Evolutionary conservation across 2,113 vertebrate genomes (phyloP).

Genomic region (Corythornis vintsioides): DNA sequence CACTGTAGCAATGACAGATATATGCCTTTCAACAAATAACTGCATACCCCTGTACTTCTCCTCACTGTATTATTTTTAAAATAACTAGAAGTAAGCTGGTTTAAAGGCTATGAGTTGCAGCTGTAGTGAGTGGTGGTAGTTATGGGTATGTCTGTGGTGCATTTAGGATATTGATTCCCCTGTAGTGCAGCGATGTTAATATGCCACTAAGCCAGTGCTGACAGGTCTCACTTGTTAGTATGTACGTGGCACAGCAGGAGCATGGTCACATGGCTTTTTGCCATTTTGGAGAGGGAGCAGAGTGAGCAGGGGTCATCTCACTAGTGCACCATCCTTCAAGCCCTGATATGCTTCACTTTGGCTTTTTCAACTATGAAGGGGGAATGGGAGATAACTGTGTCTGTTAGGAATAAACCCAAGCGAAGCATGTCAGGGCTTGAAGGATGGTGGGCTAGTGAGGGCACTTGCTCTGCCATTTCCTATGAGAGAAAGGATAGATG

Average conservation of each 20-base stretch:
- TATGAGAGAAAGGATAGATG: too few species aligned
- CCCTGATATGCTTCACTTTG: too few species aligned
- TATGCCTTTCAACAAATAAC: background rate
- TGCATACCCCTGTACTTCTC: background rate
- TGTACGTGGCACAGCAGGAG: background rate
- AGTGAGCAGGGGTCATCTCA: fast-evolving
- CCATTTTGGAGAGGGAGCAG: background rate
- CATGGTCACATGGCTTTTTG: background rate
- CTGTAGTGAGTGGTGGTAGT: background rate
- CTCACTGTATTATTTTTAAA: background rate
- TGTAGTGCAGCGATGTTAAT: background rate
- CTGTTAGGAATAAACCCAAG: too few species aligned
- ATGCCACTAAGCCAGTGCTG: background rate
- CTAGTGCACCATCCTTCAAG: too few species aligned
- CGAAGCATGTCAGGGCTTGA: too few species aligned
- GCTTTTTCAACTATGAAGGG: too few species aligned
- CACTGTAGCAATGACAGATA: background rate
- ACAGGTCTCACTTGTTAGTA: background rate
- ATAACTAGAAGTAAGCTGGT: background rate
- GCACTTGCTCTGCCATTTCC: too few species aligned
- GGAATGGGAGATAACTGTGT: too few species aligned
- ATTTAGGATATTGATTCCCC: background rate
- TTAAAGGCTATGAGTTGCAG: background rate
- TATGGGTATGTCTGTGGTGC: background rate
- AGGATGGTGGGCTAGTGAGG: too few species aligned